Conservation (phyloP, 2,113 vertebrate species). For the Tragelaphus scriptus region DNA sequence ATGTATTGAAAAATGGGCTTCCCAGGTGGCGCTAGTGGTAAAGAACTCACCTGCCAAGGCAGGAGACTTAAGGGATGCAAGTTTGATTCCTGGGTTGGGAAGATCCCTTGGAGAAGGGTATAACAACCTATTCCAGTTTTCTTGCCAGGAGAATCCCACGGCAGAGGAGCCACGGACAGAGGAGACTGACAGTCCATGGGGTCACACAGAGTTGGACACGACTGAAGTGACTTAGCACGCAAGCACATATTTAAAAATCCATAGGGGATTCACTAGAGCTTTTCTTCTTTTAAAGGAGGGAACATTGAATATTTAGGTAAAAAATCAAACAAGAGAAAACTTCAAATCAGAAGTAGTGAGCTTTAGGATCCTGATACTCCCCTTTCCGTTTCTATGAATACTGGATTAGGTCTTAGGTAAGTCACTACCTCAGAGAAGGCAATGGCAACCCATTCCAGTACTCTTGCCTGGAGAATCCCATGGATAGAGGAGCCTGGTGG, state of each 20-base stretch:
- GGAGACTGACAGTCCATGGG: background rate
- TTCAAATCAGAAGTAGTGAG: background rate
- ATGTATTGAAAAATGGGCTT: background rate
- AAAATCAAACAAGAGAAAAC: background rate
- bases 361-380: background rate
- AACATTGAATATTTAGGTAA: background rate
- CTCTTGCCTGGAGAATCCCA: too few species aligned
- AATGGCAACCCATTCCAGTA: too few species aligned
- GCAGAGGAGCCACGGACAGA: background rate
- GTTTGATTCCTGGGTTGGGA: background rate
- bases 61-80: background rate
- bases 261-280: background rate
- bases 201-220: rapidly evolving
- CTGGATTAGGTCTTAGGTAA: background rate
- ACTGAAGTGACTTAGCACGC: background rate
- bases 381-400: background rate
- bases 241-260: background rate
- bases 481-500: too few species aligned
- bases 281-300: background rate
- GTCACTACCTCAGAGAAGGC: background rate
- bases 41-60: background rate
- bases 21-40: background rate
- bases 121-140: background rate
- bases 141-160: background rate
- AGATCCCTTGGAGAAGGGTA: background rate